Conservation (phyloP, 2,797 vertebrate genomes). For the Chanos chanos region DNA sequence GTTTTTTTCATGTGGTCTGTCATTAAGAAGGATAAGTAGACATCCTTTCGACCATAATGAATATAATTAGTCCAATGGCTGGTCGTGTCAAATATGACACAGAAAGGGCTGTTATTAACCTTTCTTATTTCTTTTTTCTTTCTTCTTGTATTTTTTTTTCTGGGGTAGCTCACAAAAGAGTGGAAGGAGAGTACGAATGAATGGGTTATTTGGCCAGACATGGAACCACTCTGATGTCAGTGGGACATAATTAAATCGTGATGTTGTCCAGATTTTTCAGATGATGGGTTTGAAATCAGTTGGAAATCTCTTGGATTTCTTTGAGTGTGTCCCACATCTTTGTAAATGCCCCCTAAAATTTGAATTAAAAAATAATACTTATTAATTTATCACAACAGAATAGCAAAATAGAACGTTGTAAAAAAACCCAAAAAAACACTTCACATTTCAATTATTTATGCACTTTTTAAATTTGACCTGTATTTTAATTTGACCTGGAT, state of each 20-base stretch:
- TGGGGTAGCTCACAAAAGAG: slow-evolving; percentile 64
- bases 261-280: slow-evolving; percentile 25
- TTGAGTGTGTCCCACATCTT: background rate
- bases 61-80: slow-evolving; percentile 88
- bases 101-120: slow-evolving; percentile 93
- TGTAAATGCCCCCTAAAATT: too few relatives aligned
- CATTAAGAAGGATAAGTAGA: slow-evolving; percentile 95
- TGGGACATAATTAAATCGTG: slow-evolving; percentile 45
- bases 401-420: too few relatives aligned
- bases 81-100: slow-evolving; percentile 91
- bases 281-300: slow-evolving; percentile 7
- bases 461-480: too few relatives aligned
- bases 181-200: slow-evolving; percentile 33
- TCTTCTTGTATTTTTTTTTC: slow-evolving; percentile 52
- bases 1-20: slow-evolving; percentile 82
- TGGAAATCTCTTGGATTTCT: background rate
- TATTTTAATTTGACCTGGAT: too few relatives aligned
- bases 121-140: slow-evolving; percentile 74
- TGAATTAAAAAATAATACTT: background rate
- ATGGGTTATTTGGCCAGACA: slow-evolving; percentile 47
- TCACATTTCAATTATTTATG: too few relatives aligned
- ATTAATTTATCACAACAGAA: too few relatives aligned
- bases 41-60: slow-evolving; percentile 93
- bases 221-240: slow-evolving; percentile 39
- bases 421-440: too few relatives aligned